Evolutionary conservation across 2,797 vertebrate genomes (phyloP), one percentile per base, ranked within the genome.

Genomic region (Crotalus adamanteus): DNA sequence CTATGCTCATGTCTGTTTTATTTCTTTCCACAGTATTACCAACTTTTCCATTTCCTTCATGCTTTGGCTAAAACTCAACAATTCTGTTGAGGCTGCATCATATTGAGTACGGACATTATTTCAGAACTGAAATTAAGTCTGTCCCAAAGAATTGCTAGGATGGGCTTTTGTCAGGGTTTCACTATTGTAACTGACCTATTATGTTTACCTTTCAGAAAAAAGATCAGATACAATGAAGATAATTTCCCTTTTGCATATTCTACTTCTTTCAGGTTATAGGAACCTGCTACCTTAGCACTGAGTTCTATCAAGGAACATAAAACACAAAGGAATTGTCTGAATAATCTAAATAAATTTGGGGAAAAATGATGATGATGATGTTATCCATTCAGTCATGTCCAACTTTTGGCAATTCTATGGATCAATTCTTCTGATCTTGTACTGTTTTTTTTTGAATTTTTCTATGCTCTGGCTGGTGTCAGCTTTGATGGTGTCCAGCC

Each of bases 11-110:
- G 11, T 53, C 88, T 94, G 93, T 96, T 95, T 90, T 60, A 60
- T 87, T 92, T 73, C 13, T 90, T 91, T 95, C 92, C 95, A 93
- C 88, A 95, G 87, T 88, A 6, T 95, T 91, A 92, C 94, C 95
- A 96, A 87, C 88, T 96, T 92, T 13, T 95, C 69, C 92, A 9
- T 95, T 95, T 94, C 51, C 37, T 86, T 90, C 90, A 83, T 93
- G n/a, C 91, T 94, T 26, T 94, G 93, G 88, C 61, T 92, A 92
- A 92, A 61, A 91, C 86, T 94, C 93, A 93, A 94, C 18, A 0
- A 92, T 63, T 55, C 51, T 53, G 51, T 11, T 53, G 51, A 9
- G 51, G 88, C 92, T 20, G 31, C 94, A 86, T 16, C 73, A 91
- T 93, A 37, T 61, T 94, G 4, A 53, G 94, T 94, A 63, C 86